Conservation (phyloP, 2,113 vertebrate species). For the Gobius niger region DNA sequence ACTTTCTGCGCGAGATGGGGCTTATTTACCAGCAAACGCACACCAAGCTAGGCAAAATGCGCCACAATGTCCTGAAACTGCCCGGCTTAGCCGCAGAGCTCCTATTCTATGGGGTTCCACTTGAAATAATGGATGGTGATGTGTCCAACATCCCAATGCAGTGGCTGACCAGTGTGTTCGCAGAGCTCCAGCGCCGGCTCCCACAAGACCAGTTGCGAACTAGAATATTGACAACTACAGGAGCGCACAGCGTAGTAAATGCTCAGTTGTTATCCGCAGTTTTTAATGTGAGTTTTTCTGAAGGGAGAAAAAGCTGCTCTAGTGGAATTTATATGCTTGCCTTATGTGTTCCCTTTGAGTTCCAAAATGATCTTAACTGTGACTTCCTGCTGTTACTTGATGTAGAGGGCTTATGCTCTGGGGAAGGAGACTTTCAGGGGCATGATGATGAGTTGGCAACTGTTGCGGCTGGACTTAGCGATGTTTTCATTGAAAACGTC, state of each 20-base stretch:
- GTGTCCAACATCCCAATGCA: slow-evolving; percentile 62
- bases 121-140: slow-evolving; percentile 76
- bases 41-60: slow-evolving; percentile 36
- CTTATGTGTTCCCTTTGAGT: slow-evolving; percentile 66
- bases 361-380: slow-evolving; percentile 74
- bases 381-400: slow-evolving; percentile 82
- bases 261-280: slow-evolving; percentile 82
- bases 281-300: slow-evolving; percentile 80
- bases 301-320: slow-evolving; percentile 58
- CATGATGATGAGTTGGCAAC: slow-evolving; percentile 70
- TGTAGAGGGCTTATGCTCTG: slow-evolving; percentile 70
- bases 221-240: slow-evolving; percentile 62
- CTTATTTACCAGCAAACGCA: slow-evolving; percentile 73
- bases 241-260: slow-evolving; percentile 61
- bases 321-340: slow-evolving; percentile 73
- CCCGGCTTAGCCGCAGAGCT: slow-evolving; percentile 68
- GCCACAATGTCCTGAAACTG: slow-evolving; percentile 57
- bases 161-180: slow-evolving; percentile 68
- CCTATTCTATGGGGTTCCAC: slow-evolving; percentile 67
- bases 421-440: slow-evolving; percentile 19
- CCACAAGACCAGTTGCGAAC: slow-evolving; percentile 44
- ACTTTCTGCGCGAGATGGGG: slow-evolving; percentile 76
- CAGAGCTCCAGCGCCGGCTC: slow-evolving; percentile 59
- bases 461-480: slow-evolving; percentile 65
- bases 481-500: slow-evolving; percentile 74